These are phyloP conservation scores for Sinodicranocentrus sp. DNA, from an alignment of 2,888 invertebrate genomes.

Conservation along the genomic window DNA sequence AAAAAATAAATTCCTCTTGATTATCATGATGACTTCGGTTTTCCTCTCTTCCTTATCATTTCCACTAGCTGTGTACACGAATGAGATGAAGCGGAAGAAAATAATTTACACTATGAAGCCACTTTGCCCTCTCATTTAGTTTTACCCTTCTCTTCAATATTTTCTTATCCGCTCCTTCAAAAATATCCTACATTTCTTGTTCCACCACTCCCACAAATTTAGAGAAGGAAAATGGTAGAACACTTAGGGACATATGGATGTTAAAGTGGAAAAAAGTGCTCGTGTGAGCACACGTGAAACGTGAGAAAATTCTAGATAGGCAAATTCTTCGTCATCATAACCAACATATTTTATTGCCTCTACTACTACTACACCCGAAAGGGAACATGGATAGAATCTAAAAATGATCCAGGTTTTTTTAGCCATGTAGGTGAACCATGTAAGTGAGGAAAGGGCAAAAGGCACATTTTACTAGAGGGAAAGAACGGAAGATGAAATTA, in stretches of 20 bases:
- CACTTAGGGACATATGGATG: neutral
- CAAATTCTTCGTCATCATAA: slow-evolving; percentile 36
- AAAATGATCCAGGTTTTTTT: neutral
- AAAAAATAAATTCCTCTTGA: too few relatives aligned
- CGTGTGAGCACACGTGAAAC: slow-evolving; percentile 35
- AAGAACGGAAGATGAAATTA: too few relatives aligned
- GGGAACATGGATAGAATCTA: slow-evolving; percentile 10
- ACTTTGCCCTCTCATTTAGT: neutral
- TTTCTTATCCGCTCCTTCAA: too few relatives aligned
- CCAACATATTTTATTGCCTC: neutral
- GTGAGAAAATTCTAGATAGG: slow-evolving; percentile 61
- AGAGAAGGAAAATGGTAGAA: neutral
- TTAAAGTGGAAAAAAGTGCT: slow-evolving; percentile 17
- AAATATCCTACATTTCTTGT: neutral
- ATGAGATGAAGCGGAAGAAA: slow-evolving; percentile 34
- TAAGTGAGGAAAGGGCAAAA: too few relatives aligned
- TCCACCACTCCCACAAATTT: neutral
- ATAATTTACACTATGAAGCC: slow-evolving; percentile 40
- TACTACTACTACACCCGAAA: neutral
- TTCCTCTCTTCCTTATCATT: too few relatives aligned
- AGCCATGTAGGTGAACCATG: too few relatives aligned
- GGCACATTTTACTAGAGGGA: too few relatives aligned
- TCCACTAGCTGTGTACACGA: neutral
- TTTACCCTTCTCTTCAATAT: neutral
- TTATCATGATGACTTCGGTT: neutral